These are phyloP conservation scores for Biston betularia DNA, from an alignment of 2,888 invertebrate species.

Conservation along the genomic window DNA sequence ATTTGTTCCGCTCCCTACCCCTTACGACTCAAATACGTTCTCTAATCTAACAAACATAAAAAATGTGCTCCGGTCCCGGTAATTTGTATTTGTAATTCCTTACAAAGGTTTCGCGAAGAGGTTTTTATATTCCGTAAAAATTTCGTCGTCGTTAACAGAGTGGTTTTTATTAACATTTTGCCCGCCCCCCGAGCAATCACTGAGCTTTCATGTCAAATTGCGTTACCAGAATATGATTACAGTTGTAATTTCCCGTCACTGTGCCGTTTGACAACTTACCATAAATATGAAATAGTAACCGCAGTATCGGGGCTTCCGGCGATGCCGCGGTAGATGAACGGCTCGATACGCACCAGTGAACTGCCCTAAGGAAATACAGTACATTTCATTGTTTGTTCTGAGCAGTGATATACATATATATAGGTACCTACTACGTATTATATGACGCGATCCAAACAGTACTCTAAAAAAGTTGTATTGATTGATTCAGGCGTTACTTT, in stretches of 20 bases:
- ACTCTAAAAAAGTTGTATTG: too few species aligned
- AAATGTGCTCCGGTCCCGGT: conserved; percentile 35
- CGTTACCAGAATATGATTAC: conserved; percentile 58
- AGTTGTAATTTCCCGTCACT: conserved; percentile 56
- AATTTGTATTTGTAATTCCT: conserved; percentile 45
- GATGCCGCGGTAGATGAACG: conserved; percentile 7
- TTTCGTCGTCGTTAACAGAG: conserved; percentile 42
- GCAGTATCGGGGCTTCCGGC: conserved; percentile 8
- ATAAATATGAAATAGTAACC: conserved; percentile 46
- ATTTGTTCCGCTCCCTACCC: conserved; percentile 26
- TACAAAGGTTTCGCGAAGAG: conserved; percentile 38
- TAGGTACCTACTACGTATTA: too few species aligned
- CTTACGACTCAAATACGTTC: conserved; percentile 29
- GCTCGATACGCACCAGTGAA: conserved; percentile 4
- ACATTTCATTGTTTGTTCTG: neutral
- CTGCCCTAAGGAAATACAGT: neutral
- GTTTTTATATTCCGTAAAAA: conserved; percentile 37
- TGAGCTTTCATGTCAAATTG: conserved; percentile 55
- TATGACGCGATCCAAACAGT: too few species aligned
- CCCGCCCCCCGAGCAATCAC: conserved; percentile 48
- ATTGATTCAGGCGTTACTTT: too few species aligned
- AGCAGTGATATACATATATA: neutral
- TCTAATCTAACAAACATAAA: conserved; percentile 35
- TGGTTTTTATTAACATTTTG: conserved; percentile 50
- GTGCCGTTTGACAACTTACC: conserved; percentile 51